Conservation (phyloP, 2,888 invertebrate species). For the Caenorhabditis sp. region DNA sequence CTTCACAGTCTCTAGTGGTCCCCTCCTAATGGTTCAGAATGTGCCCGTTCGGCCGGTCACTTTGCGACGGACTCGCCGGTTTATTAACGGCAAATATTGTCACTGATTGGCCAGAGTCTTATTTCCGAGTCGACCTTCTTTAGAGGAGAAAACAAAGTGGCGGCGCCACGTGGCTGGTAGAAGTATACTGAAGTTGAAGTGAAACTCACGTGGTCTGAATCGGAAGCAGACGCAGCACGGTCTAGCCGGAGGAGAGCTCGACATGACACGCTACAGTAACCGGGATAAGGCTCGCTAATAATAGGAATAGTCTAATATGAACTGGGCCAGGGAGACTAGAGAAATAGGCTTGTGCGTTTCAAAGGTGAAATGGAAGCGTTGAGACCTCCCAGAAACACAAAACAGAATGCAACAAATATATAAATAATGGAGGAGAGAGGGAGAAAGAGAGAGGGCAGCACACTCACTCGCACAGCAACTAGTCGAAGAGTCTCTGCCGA, state of each 20-base stretch:
- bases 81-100: slow-evolving; percentile 32
- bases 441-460: slow-evolving; percentile 20
- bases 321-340: slow-evolving; percentile 18
- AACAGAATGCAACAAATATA: slow-evolving; percentile 54
- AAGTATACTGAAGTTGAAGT: neutral
- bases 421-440: slow-evolving; percentile 48
- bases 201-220: slow-evolving; percentile 60
- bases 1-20: slow-evolving; percentile 23
- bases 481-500: slow-evolving; percentile 44
- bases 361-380: too few relatives aligned
- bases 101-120: slow-evolving; percentile 25
- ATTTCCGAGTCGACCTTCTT: too few relatives aligned
- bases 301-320: too few relatives aligned
- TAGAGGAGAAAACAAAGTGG: too few relatives aligned
- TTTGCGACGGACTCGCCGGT: too few relatives aligned
- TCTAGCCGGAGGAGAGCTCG: slow-evolving; percentile 68
- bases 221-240: slow-evolving; percentile 69
- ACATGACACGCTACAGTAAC: slow-evolving; percentile 53
- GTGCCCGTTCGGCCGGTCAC: too few relatives aligned
- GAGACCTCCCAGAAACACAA: slow-evolving; percentile 46
- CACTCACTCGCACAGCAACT: slow-evolving; percentile 47
- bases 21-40: neutral
- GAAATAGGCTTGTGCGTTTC: slow-evolving; percentile 7
- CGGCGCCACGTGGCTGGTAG: neutral
- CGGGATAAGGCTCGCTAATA: too few relatives aligned